A percentile compares a stretch with the other conserved stretches of the same genome.
Conservation (phyloP, 2,797 vertebrate genomes). For the Aldrovandia affinis region DNA sequence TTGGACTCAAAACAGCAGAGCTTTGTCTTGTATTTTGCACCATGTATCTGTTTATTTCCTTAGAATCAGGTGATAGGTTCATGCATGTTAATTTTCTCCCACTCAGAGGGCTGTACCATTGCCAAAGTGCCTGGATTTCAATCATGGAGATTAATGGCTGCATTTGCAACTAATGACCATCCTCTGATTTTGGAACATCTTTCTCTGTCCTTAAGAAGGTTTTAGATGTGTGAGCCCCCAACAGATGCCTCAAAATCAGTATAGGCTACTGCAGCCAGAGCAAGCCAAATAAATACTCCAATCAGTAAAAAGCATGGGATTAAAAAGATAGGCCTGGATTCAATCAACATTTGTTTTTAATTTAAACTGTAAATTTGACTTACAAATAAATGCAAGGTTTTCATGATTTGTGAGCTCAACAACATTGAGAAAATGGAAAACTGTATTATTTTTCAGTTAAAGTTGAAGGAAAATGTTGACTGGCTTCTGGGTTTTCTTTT, state of each 20-base stretch:
- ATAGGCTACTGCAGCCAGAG: neutral
- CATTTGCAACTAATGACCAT: constrained; percentile 27
- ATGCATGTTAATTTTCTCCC: constrained; percentile 27
- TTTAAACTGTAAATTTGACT: no score
- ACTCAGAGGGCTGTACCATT: neutral
- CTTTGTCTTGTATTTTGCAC: neutral
- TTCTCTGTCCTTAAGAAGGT: neutral
- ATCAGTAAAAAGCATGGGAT: neutral
- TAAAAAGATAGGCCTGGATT: neutral
- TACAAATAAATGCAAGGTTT: no score
- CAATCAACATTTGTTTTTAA: neutral
- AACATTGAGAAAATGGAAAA: no score
- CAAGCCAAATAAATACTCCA: neutral
- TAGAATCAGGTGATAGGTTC: neutral
- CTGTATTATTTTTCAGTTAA: no score
- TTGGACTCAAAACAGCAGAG: neutral
- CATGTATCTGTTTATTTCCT: neutral
- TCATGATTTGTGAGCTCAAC: no score
- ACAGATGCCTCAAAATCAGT: neutral
- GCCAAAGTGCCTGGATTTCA: constrained; percentile 6
- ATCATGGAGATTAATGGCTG: constrained; percentile 28
- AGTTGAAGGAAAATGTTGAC: no score
- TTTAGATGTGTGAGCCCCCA: neutral
- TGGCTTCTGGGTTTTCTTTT: neutral
- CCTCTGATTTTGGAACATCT: neutral